Conservation (phyloP, 1,140 invertebrate species). For the Aphelinus certus region DNA sequence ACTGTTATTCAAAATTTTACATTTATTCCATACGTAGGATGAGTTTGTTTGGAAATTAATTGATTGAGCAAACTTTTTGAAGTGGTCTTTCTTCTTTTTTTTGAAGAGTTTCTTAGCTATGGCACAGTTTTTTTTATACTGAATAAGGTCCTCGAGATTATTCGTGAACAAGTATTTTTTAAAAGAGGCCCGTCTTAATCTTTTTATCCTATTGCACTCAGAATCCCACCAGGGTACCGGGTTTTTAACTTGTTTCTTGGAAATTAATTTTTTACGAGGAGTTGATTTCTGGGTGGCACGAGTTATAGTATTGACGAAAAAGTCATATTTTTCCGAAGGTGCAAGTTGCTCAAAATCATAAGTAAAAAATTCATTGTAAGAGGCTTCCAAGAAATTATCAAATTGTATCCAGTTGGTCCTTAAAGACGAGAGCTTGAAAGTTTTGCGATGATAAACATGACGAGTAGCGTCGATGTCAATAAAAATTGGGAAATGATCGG, state of each 20-base stretch:
- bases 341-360: not conserved
- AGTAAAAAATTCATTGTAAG: not conserved
- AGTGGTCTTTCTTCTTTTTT: conserved; percentile 28
- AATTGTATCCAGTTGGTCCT: conserved; percentile 14
- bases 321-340: not conserved
- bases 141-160: conserved; percentile 20
- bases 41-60: conserved; percentile 8
- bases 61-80: conserved; percentile 22
- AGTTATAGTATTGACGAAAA: not conserved
- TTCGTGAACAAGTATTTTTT: conserved; percentile 38
- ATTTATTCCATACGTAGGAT: conserved; percentile 7
- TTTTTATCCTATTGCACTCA: conserved; percentile 34
- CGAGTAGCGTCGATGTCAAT: not conserved
- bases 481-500: conserved; percentile 8
- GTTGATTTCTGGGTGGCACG: not conserved
- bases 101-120: conserved; percentile 35
- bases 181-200: conserved; percentile 23
- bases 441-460: not conserved
- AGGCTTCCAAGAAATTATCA: not conserved
- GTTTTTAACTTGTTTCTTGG: not conserved
- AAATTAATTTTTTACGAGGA: not conserved
- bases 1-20: conserved; percentile 19
- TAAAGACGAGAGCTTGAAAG: not conserved
- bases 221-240: conserved; percentile 37
- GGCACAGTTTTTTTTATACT: conserved; percentile 31